phyloP scores from a whole-genome alignment of 2,888 invertebrate species.

The Mimas tiliae region DNA sequence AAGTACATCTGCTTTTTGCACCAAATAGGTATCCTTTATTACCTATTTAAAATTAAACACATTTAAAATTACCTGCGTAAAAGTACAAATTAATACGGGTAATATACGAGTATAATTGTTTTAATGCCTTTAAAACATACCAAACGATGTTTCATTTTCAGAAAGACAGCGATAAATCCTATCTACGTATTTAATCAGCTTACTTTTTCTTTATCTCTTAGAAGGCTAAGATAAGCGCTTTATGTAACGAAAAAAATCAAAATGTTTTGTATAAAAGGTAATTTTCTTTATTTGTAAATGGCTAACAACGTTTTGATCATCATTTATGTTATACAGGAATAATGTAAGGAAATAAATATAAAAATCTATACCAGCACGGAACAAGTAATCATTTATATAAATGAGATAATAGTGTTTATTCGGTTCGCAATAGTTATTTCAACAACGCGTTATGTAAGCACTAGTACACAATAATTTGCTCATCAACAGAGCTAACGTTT shows the following conservation, averaged over 20 bases:
- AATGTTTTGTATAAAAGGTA: not conserved
- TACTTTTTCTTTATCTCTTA: slow-evolving; percentile 6
- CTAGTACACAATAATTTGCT: slow-evolving; percentile 32
- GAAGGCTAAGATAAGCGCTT: slow-evolving; percentile 10
- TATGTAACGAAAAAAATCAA: not conserved
- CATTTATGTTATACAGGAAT: not conserved
- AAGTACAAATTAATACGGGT: too few relatives aligned
- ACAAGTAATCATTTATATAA: not conserved
- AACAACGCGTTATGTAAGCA: slow-evolving; percentile 26
- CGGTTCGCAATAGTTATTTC: slow-evolving; percentile 1
- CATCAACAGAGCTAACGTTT: slow-evolving; percentile 31
- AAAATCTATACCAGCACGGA: not conserved
- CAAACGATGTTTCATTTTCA: not conserved
- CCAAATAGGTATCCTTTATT: not conserved
- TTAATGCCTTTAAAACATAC: not conserved
- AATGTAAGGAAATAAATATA: not conserved
- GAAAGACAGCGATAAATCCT: not conserved
- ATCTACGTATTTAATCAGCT: slow-evolving; percentile 6
- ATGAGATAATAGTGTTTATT: slow-evolving; percentile 14
- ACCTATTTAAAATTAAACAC: slow-evolving; percentile 1
- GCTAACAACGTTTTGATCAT: not conserved
- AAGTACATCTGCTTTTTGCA: not conserved
- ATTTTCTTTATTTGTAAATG: not conserved
- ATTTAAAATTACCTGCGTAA: not conserved
- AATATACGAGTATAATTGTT: not conserved